Evolutionary conservation across 2,797 vertebrate genomes (phyloP).

Genomic region (Sebastes taczanowskii): DNA sequence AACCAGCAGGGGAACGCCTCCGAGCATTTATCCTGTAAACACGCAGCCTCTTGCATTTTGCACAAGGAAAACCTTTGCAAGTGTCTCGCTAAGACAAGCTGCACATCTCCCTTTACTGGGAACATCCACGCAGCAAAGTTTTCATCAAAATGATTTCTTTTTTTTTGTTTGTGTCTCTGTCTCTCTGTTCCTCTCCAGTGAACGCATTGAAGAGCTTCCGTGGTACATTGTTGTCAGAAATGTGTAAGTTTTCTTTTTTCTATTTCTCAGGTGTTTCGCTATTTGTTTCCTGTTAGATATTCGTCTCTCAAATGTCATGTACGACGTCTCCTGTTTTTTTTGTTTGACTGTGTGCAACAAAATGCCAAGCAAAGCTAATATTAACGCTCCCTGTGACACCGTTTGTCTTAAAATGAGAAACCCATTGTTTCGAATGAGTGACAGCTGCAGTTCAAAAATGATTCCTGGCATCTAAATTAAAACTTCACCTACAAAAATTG

Average conservation of each 20-base stretch:
- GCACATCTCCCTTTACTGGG: constrained; percentile 70
- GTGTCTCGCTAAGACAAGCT: constrained; percentile 69
- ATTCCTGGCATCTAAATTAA: constrained; percentile 22
- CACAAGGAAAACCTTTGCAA: constrained; percentile 70
- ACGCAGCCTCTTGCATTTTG: constrained; percentile 66
- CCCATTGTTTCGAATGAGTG: constrained; percentile 52
- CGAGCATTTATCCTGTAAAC: constrained; percentile 83
- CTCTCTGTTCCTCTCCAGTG: constrained; percentile 67
- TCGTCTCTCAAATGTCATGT: constrained; percentile 64
- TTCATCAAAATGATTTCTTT: constrained; percentile 74
- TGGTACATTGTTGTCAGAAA: constrained; percentile 79
- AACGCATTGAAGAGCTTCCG: constrained; percentile 73
- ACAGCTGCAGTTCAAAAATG: constrained; percentile 56
- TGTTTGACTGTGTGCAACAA: constrained; percentile 55
- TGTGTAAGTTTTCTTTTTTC: constrained; percentile 66
- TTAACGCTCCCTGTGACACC: constrained; percentile 52
- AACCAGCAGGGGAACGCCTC: constrained; percentile 80
- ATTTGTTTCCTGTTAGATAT: constrained; percentile 70
- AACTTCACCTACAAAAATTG: constrained; percentile 22
- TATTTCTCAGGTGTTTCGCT: constrained; percentile 52
- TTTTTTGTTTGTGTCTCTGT: constrained; percentile 65
- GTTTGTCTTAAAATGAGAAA: constrained; percentile 55
- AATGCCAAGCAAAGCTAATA: constrained; percentile 76
- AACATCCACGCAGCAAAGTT: constrained; percentile 73
- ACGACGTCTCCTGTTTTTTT: constrained; percentile 17